Conservation (phyloP, 2,113 vertebrate genomes). For the Pluvialis apricaria region DNA sequence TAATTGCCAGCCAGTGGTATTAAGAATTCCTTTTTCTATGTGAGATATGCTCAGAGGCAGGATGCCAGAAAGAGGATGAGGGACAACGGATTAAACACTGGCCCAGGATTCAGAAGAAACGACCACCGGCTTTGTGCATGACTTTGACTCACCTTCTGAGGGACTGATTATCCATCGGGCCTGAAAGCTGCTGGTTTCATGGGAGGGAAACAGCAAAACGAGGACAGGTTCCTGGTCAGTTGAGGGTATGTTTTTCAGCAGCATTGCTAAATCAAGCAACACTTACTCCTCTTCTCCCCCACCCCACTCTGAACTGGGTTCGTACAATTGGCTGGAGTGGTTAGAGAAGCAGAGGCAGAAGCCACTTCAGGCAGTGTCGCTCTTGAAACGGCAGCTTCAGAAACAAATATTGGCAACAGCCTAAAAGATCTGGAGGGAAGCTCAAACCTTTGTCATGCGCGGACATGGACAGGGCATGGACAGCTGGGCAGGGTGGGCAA, state of each 20-base stretch:
- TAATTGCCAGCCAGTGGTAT: neutral
- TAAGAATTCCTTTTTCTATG: neutral
- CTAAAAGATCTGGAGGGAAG: neutral
- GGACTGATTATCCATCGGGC: neutral
- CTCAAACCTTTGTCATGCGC: neutral
- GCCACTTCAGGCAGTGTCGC: neutral
- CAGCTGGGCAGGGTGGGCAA: neutral
- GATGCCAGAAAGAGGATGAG: neutral
- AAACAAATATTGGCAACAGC: neutral
- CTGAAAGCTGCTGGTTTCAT: neutral
- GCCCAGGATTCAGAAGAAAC: neutral
- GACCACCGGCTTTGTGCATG: fast-evolving
- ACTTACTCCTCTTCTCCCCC: neutral
- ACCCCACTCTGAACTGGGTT: neutral
- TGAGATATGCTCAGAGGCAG: neutral
- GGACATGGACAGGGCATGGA: too few relatives aligned
- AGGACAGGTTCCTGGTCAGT: neutral
- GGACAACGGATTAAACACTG: neutral
- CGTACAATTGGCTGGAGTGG: too few relatives aligned
- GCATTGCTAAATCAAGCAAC: neutral
- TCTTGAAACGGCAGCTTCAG: neutral
- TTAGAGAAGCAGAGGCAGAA: neutral
- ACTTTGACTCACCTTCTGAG: neutral
- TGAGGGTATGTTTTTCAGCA: neutral
- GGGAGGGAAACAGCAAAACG: neutral